Conservation (phyloP, 2,888 invertebrate genomes). For the Sisyra terminalis region DNA sequence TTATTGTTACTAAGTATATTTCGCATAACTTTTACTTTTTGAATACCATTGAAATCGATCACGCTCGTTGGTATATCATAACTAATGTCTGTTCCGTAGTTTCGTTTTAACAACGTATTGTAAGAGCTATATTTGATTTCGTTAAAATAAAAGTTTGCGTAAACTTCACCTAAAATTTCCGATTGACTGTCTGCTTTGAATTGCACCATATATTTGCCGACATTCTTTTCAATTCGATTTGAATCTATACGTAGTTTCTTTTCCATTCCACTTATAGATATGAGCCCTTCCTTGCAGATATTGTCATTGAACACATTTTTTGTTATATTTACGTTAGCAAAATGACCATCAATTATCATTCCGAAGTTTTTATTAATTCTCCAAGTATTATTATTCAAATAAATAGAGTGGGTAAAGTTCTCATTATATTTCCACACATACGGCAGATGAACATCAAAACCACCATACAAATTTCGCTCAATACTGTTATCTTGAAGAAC, state of each 20-base stretch:
- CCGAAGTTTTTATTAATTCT: slow-evolving; percentile 71
- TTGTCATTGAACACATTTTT: slow-evolving; percentile 76
- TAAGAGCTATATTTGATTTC: slow-evolving; percentile 55
- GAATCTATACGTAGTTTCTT: slow-evolving; percentile 74
- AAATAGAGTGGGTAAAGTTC: slow-evolving; percentile 83
- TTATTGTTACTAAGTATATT: slow-evolving; percentile 77
- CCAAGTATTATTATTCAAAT: slow-evolving; percentile 77
- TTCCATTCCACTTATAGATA: slow-evolving; percentile 87
- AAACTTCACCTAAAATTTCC: slow-evolving; percentile 73
- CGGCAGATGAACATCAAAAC: slow-evolving; percentile 77
- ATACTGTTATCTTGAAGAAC: slow-evolving; percentile 72
- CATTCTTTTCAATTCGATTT: slow-evolving; percentile 66
- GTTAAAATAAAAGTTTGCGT: slow-evolving; percentile 64
- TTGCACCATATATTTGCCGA: slow-evolving; percentile 68
- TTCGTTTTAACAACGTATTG: slow-evolving; percentile 19
- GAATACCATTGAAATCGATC: slow-evolving; percentile 84
- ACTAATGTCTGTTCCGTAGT: slow-evolving; percentile 23
- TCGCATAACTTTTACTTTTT: slow-evolving; percentile 77
- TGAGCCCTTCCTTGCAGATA: slow-evolving; percentile 59
- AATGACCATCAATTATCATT: slow-evolving; percentile 82
- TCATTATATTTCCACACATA: slow-evolving; percentile 93
- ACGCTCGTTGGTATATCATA: slow-evolving; percentile 49
- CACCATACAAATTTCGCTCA: slow-evolving; percentile 70
- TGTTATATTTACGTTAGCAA: slow-evolving; percentile 74
- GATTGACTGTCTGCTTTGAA: slow-evolving; percentile 84